A percentile compares a stretch with the other conserved stretches of the same genome.
These are phyloP conservation scores for Conger conger DNA, from an alignment of 2,113 vertebrate genomes.

Conservation along the genomic window DNA sequence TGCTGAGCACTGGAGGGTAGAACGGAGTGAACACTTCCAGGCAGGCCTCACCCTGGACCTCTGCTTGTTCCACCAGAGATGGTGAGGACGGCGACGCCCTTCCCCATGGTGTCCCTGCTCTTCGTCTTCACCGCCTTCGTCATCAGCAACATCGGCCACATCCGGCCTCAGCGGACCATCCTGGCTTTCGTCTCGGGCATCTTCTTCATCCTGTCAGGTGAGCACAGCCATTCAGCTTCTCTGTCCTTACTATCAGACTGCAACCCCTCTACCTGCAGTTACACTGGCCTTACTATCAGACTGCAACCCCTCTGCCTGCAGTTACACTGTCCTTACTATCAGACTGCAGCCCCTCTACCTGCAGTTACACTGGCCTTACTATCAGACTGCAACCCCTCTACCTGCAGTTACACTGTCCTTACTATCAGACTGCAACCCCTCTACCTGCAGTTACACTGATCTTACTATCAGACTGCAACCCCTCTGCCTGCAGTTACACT, in stretches of 20 bases:
- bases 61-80: slow-evolving; percentile 74
- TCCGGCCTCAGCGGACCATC: slow-evolving; percentile 92
- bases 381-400: neutral
- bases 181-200: slow-evolving; percentile 96
- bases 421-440: neutral
- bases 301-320: neutral
- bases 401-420: neutral
- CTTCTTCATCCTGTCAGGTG: slow-evolving; percentile 97
- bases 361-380: neutral
- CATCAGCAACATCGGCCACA: slow-evolving; percentile 94
- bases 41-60: neutral
- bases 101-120: slow-evolving; percentile 94
- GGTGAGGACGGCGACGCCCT: slow-evolving; percentile 93
- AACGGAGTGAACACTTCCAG: neutral
- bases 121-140: slow-evolving; percentile 98
- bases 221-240: slow-evolving; percentile 14
- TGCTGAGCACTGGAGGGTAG: neutral
- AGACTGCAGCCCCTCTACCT: neutral
- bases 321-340: neutral
- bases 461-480: neutral
- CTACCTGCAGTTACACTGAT: neutral
- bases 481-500: neutral
- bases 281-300: neutral
- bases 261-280: neutral
- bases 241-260: neutral